phyloP scores from a whole-genome alignment of 2,888 invertebrate species.

The Drosophila austrosaltans region DNA sequence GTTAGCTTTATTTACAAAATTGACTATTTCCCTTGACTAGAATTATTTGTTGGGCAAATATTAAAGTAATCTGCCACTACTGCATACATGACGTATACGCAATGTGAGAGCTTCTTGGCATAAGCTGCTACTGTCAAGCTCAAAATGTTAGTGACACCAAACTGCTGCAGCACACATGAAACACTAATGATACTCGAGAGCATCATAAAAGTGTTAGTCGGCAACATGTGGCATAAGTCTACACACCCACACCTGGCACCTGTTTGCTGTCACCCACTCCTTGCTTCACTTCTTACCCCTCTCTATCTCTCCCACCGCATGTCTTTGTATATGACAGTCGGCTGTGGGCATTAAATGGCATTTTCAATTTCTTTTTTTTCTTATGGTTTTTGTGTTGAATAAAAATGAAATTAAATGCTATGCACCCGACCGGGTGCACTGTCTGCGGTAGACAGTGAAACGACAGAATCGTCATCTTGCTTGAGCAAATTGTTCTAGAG shows the following conservation, averaged over 20 bases:
- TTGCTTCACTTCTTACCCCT: not conserved
- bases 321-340: constrained; percentile 50
- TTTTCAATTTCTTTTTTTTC: constrained; percentile 71
- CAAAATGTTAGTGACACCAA: constrained; percentile 34
- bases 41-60: not conserved
- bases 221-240: constrained; percentile 8
- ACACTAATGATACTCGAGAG: constrained; percentile 50
- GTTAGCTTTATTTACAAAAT: not conserved
- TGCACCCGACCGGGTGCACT: constrained; percentile 21
- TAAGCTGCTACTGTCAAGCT: constrained; percentile 38
- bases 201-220: constrained; percentile 41
- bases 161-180: constrained; percentile 39
- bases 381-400: constrained; percentile 73
- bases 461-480: constrained; percentile 39
- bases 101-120: constrained; percentile 22
- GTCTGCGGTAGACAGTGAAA: constrained; percentile 40
- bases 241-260: constrained; percentile 12
- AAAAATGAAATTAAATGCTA: constrained; percentile 71
- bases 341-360: constrained; percentile 68
- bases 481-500: constrained; percentile 57
- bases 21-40: no score
- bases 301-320: constrained; percentile 18
- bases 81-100: constrained; percentile 31
- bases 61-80: no score
- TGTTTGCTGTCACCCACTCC: not conserved